Conservation (phyloP, 35 echinoderm and acorn worm species). For the Apostichopus californicus region DNA sequence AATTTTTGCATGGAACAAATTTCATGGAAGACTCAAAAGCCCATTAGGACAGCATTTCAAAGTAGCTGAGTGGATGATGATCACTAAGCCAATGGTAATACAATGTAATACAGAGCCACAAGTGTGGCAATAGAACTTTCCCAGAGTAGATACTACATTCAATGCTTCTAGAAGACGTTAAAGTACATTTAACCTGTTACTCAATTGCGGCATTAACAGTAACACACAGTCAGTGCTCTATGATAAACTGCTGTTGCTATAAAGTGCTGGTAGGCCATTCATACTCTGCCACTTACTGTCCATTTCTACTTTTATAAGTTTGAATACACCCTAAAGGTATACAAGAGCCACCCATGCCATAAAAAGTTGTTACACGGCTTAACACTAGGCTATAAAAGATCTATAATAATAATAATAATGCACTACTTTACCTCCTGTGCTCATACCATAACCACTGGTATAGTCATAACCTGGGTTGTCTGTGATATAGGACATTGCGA, state of each 20-base stretch:
- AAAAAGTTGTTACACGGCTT: background rate
- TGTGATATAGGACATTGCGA: conserved; percentile 27
- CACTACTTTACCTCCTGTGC: conserved; percentile 24
- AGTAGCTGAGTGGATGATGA: too few species aligned
- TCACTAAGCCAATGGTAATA: too few species aligned
- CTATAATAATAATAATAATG: background rate
- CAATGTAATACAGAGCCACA: too few species aligned
- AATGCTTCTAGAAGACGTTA: too few species aligned
- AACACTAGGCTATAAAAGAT: conserved; percentile 1
- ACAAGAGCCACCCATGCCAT: background rate
- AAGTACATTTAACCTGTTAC: too few species aligned
- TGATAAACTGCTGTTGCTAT: background rate
- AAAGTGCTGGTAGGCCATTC: background rate
- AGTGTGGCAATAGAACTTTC: too few species aligned
- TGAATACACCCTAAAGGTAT: background rate
- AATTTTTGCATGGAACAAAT: too few species aligned
- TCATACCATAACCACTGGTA: conserved; percentile 20
- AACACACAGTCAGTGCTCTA: too few species aligned
- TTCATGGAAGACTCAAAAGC: too few species aligned
- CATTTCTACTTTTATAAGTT: background rate
- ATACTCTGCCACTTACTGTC: background rate
- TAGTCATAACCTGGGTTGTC: conserved; percentile 26
- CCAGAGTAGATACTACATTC: too few species aligned
- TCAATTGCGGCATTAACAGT: too few species aligned
- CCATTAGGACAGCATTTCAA: too few species aligned